Evolutionary conservation across 2,113 vertebrate species (phyloP).

Genomic region (Merops nubicus): DNA sequence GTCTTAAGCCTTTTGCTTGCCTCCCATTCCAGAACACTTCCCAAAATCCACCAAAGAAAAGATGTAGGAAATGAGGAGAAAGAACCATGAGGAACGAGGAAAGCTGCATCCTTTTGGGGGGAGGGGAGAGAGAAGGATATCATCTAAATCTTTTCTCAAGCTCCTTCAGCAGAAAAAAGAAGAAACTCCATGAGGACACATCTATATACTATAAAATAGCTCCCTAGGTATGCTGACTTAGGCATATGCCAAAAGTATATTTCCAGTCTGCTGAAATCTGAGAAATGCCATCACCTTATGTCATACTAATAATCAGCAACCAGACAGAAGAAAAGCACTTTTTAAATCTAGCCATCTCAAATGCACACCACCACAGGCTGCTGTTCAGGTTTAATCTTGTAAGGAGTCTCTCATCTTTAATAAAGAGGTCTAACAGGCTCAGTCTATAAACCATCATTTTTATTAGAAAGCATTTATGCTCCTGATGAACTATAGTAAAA

Average conservation of each 20-base stretch:
- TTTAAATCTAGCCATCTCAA: not conserved
- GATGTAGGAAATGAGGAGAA: not conserved
- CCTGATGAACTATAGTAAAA: not conserved
- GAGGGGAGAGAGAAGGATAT: not conserved
- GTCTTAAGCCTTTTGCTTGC: not conserved
- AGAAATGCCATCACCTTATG: not conserved
- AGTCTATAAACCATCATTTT: not conserved
- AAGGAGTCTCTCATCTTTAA: not conserved
- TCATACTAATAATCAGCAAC: not conserved
- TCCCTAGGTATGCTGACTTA: not conserved
- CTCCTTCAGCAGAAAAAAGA: not conserved
- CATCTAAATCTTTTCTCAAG: not conserved
- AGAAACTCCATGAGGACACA: not conserved
- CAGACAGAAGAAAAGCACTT: not conserved
- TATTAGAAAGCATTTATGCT: not conserved
- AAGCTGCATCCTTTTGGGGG: not conserved
- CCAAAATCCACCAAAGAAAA: not conserved
- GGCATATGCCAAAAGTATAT: not conserved
- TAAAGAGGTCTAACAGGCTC: not conserved
- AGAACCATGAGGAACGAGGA: not conserved
- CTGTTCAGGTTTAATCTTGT: not conserved
- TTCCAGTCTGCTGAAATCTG: not conserved
- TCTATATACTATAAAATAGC: not conserved
- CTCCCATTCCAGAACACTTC: not conserved
- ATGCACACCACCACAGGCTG: not conserved